Conservation (phyloP, 1,140 invertebrate genomes). For the Phocides pigmalion region DNA sequence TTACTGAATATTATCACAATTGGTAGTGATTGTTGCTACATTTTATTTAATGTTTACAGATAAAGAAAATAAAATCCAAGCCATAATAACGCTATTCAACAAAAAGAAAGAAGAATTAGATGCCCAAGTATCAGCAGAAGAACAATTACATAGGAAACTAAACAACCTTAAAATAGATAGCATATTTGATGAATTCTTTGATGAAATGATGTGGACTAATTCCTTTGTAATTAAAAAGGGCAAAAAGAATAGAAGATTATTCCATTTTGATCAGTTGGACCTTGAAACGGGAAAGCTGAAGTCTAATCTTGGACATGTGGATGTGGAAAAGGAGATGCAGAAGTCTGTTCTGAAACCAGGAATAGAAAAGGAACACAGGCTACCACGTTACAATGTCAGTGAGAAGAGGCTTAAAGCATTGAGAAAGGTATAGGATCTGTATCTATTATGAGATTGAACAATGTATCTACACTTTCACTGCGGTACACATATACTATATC, state of each 20-base stretch:
- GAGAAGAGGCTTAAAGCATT: slow-evolving; percentile 85
- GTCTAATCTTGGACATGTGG: slow-evolving; percentile 70
- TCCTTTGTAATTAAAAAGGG: slow-evolving; percentile 47
- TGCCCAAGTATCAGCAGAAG: slow-evolving; percentile 44
- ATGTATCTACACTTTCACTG: no score
- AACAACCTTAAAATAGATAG: slow-evolving; percentile 63
- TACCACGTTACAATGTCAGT: slow-evolving; percentile 86
- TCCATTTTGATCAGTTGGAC: slow-evolving; percentile 74
- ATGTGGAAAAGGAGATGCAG: slow-evolving; percentile 85
- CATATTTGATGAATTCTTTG: slow-evolving; percentile 68
- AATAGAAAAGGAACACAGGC: slow-evolving; percentile 86
- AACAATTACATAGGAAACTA: slow-evolving; percentile 63
- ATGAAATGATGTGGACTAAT: slow-evolving; percentile 66
- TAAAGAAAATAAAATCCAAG: slow-evolving; percentile 54
- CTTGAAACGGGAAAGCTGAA: slow-evolving; percentile 78
- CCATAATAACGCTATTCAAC: slow-evolving; percentile 62
- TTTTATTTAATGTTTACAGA: slow-evolving; percentile 42
- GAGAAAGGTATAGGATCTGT: slow-evolving; percentile 86
- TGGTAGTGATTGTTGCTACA: no score
- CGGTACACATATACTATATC: no score
- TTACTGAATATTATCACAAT: no score
- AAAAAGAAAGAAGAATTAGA: slow-evolving; percentile 72
- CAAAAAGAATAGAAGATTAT: slow-evolving; percentile 53
- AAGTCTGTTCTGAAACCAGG: slow-evolving; percentile 87
- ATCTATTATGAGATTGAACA: no score